phyloP scores from a whole-genome alignment of 1,140 invertebrate species.

The Conus betulinus region DNA sequence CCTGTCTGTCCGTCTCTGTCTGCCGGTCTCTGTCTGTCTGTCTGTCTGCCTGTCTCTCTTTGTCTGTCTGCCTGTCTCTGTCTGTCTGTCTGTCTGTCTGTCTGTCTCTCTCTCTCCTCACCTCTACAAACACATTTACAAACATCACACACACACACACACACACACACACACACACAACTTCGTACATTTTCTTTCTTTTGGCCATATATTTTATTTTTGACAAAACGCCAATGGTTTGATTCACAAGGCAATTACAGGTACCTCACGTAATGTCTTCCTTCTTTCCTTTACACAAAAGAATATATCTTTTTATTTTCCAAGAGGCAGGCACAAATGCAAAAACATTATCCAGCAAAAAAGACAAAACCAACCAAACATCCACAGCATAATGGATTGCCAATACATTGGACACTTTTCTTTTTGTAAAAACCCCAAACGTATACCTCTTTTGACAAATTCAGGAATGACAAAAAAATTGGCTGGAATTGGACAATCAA shows the following conservation, averaged over 20 bases:
- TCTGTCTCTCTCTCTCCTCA: not conserved
- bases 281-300: not conserved
- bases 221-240: slow-evolving; percentile 1
- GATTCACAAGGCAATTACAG: not conserved
- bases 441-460: too few species aligned
- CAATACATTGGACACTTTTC: too few species aligned
- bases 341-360: not conserved
- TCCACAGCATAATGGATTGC: not conserved
- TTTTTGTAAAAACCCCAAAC: too few species aligned
- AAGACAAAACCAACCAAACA: not conserved
- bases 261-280: not conserved
- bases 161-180: not conserved
- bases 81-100: not conserved
- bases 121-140: not conserved
- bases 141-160: slow-evolving; percentile 2
- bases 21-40: too few species aligned
- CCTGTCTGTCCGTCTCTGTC: too few species aligned
- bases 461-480: too few species aligned
- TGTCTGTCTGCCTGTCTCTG: not conserved
- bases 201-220: not conserved
- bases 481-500: too few species aligned
- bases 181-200: not conserved
- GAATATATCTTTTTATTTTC: not conserved
- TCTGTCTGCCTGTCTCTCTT: too few species aligned
- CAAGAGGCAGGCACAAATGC: too few species aligned